These are phyloP conservation scores for Cyanoderma ruficeps DNA, from an alignment of 2,113 vertebrate species.

Conservation along the genomic window DNA sequence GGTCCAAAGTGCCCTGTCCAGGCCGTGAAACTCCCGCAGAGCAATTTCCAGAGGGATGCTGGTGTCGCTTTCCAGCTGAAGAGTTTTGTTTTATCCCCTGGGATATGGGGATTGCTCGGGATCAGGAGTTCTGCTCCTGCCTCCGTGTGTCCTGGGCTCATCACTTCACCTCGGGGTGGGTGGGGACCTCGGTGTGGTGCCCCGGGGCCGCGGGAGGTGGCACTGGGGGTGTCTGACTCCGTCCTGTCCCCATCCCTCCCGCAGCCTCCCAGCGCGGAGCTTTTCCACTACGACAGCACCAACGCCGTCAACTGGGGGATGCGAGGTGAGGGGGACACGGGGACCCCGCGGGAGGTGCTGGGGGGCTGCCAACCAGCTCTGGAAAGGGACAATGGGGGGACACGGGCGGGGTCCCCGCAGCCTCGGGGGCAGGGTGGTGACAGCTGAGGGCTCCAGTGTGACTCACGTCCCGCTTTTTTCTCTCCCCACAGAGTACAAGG, in stretches of 20 bases:
- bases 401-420: accelerated
- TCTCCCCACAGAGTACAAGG: slow-evolving; percentile 89
- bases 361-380: not conserved
- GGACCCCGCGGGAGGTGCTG: accelerated
- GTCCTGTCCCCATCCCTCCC: not conserved
- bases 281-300: slow-evolving; percentile 92
- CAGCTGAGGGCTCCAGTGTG: not conserved
- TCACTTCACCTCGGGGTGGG: not conserved
- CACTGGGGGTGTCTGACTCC: not conserved
- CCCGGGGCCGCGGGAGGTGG: not conserved
- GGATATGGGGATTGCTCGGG: no score
- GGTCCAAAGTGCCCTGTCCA: not conserved
- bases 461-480: not conserved
- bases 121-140: not conserved
- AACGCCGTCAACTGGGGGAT: slow-evolving; percentile 95
- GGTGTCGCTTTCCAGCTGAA: not conserved
- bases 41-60: not conserved
- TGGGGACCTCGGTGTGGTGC: not conserved
- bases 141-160: not conserved
- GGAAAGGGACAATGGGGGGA: not conserved
- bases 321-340: slow-evolving; percentile 77
- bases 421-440: not conserved
- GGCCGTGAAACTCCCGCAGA: not conserved
- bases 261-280: slow-evolving; percentile 87
- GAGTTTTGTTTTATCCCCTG: not conserved